Evolutionary conservation across 2,888 invertebrate genomes (phyloP), one percentile per base, ranked within the genome.

Genomic region (Nomada fabriciana): DNA sequence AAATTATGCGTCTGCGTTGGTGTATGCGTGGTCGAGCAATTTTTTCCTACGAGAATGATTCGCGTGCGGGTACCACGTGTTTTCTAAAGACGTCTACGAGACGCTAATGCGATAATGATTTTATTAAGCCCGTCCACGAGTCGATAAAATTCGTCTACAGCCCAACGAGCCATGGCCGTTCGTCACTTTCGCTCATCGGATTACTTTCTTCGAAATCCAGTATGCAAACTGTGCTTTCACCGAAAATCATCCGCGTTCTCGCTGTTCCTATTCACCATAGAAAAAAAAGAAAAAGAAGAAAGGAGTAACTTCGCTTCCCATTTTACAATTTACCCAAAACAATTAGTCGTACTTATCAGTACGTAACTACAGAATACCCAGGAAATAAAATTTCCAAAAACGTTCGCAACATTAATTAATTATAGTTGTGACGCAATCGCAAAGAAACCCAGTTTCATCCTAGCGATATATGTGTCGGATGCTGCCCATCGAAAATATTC

Each of bases 141-240:
- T 43, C 70, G 57, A 69, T 59, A 59, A 86, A 84, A 81, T 84
- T 86, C 61, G 63, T 59, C 63, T 15, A 59, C 53, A 52, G 70
- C 61, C 69, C 71, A 79, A 79, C 88, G 57, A 85, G 86, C 88
- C 88, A 13, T 13, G 15, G 1, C 86, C 75, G 60, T 55, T 70
- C 82, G 82, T 85, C 82, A 88, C 88, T 88, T 88, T 88, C 88
- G 82, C 88, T 63, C 75, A 64, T 43, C 63, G 72, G 65, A 85
- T 87, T 77, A 71, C 88, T 85, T 85, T 88, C 86, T 83, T 85
- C 83, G 77, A 73, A 72, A 71, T 81, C 71, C 42, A 69, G 77
- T 85, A 88, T 88, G 87, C 82, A 88, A 87, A 88, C 55, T 68
- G 60, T 70, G 85, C 89, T 88, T 88, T 88, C 88, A 85, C 87